Evolutionary conservation across 2,888 invertebrate genomes (phyloP), one percentile per base, ranked within the genome.

Genomic region (Idaea straminata): DNA sequence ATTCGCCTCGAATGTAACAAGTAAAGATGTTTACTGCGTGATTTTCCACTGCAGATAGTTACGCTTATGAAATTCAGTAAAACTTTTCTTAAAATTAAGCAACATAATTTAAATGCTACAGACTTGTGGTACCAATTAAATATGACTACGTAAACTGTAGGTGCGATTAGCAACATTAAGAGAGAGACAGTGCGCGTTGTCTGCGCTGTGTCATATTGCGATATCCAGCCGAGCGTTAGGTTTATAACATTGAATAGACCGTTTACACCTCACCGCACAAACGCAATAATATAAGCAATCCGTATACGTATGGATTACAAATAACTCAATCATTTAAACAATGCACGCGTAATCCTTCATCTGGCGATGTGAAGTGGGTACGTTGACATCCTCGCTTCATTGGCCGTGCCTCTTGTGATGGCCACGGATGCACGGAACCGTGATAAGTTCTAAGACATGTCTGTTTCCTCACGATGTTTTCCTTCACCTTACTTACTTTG

Each of bases 281-380:
- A 61, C 59, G 64, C 47, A 47, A 47, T 47, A 6, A 66, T 58
- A 66, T 59, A 66, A 66, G 62, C 63, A 61, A 62, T 57, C 64
- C 25, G 25, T 25, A 25, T 2, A 62, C 57, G 59, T 66, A 15
- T 10, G n/a, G 38, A 36, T 36, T 62, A 64, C 61, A 62, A 62
- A 64, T 66, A 68, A 62, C 66, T 66, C 68, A 63, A 65, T 68
- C 63, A 64, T 62, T 47, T 4, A 13, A 47, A 47, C 47, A 47
- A 47, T 47, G 47, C 47, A 13, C 47, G 10, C 47, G 47, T 47
- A 47, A 47, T 47, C 47, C 47, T 47, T 47, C 47, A 47, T 47
- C 13, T 47, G 10, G 47, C 47, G 47, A 47, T 13, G 47, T 13
- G 25, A 47, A 38, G 38, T 10, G 13, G 13, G 38, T 38, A 7